Evolutionary conservation across 2,113 vertebrate genomes (phyloP).

Genomic region (Hippocampus comes): DNA sequence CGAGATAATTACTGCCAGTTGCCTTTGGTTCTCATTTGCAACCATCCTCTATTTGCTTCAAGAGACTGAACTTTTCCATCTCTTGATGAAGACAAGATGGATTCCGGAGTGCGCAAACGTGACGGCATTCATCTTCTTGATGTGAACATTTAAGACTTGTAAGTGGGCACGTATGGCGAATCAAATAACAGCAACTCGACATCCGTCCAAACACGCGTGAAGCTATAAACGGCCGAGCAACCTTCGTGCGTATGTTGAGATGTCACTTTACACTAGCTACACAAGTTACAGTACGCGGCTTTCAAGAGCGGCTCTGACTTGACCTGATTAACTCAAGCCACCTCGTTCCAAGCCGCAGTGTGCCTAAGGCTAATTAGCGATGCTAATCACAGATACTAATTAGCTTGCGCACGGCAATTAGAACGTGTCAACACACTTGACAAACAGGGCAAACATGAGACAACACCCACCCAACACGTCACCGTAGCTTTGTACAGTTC

Average conservation of each 20-base stretch:
- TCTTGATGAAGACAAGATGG: neutral
- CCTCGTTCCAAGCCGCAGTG: neutral
- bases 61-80: neutral
- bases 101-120: neutral
- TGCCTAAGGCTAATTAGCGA: conserved; percentile 6
- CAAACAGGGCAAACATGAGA: neutral
- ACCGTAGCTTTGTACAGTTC: neutral
- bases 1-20: conserved; percentile 8
- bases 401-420: conserved; percentile 2
- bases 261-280: neutral
- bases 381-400: conserved; percentile 11
- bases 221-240: neutral
- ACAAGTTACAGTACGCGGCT: neutral
- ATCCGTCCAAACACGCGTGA: neutral
- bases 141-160: neutral
- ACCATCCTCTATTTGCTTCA: neutral
- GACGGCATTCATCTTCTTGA: neutral
- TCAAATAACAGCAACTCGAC: neutral
- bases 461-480: neutral
- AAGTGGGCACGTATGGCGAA: neutral
- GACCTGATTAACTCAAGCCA: conserved; percentile 9
- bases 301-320: neutral
- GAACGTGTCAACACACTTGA: neutral
- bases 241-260: neutral
- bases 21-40: neutral